These are phyloP conservation scores for Hermaeophaga mercurialis DNA, from an alignment of 2,888 invertebrate species.

Conservation along the genomic window DNA sequence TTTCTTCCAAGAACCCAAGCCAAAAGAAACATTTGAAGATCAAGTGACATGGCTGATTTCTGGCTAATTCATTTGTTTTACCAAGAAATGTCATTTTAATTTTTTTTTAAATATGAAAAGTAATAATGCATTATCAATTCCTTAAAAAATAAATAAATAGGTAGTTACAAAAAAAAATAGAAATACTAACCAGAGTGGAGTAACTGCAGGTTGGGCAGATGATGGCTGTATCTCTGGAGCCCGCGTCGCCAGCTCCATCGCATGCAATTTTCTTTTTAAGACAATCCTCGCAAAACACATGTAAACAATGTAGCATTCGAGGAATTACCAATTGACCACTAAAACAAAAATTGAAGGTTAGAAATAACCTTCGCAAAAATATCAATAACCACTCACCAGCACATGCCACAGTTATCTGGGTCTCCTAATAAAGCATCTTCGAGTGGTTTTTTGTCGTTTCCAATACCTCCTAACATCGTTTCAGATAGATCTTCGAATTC, in stretches of 20 bases:
- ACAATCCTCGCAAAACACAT: conserved; percentile 93
- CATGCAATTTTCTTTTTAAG: conserved; percentile 79
- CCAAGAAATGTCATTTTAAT: neutral
- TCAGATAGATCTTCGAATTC: conserved; percentile 52
- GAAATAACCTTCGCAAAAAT: conserved; percentile 19
- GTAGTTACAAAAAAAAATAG: conserved; percentile 2
- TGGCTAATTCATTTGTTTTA: neutral
- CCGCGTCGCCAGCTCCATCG: conserved; percentile 68
- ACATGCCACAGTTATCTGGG: conserved; percentile 57
- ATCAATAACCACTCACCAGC: conserved; percentile 51
- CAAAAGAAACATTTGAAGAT: conserved; percentile 3
- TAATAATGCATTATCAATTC: neutral
- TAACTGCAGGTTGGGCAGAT: conserved; percentile 84
- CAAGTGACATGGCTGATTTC: neutral
- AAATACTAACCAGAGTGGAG: conserved; percentile 71
- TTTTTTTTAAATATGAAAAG: no score
- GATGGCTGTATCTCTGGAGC: conserved; percentile 68
- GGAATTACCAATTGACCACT: conserved; percentile 69
- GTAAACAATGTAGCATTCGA: conserved; percentile 89
- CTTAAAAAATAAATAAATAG: neutral
- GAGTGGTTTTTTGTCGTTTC: conserved; percentile 54
- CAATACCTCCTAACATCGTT: conserved; percentile 51
- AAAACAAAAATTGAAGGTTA: conserved; percentile 25
- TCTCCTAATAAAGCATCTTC: conserved; percentile 56
- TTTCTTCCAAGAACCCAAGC: no score